Evolutionary conservation across 2,113 vertebrate species (phyloP).

Genomic region (Leiothrix lutea): DNA sequence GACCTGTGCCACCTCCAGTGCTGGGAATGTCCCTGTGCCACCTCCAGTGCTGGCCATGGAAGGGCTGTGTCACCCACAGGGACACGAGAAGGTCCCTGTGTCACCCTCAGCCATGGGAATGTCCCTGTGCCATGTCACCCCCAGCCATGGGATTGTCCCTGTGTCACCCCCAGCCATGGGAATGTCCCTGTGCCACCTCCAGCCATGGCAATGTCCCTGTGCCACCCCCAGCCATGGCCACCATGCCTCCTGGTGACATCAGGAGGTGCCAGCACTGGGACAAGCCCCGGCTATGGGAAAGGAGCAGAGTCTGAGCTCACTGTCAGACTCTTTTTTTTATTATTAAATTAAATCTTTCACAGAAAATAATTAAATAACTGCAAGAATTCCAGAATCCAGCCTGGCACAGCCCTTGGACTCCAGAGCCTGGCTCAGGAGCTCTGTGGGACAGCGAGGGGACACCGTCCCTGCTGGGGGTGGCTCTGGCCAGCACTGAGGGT

Average conservation of each 20-base stretch:
- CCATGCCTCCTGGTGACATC: background rate
- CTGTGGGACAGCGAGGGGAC: rapidly evolving
- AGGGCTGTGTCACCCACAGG: too few relatives aligned
- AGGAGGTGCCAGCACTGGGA: background rate
- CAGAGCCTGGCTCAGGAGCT: background rate
- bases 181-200: background rate
- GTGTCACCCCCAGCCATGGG: background rate
- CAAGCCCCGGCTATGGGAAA: background rate
- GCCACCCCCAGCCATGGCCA: background rate
- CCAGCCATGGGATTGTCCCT: background rate
- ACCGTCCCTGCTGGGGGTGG: rapidly evolving
- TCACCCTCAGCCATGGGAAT: background rate
- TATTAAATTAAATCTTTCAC: background rate
- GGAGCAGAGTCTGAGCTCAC: rapidly evolving
- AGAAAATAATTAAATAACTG: background rate
- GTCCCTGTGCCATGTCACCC: rapidly evolving
- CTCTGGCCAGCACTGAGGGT: rapidly evolving
- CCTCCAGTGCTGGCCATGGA: too few relatives aligned
- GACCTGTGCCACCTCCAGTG: too few relatives aligned
- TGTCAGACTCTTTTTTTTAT: background rate
- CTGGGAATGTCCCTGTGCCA: too few relatives aligned
- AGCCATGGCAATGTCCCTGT: background rate
- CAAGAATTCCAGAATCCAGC: background rate
- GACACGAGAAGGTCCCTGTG: background rate
- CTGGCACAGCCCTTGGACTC: background rate